phyloP scores from a whole-genome alignment of 2,113 vertebrate species.

The Pholis gunnellus region DNA sequence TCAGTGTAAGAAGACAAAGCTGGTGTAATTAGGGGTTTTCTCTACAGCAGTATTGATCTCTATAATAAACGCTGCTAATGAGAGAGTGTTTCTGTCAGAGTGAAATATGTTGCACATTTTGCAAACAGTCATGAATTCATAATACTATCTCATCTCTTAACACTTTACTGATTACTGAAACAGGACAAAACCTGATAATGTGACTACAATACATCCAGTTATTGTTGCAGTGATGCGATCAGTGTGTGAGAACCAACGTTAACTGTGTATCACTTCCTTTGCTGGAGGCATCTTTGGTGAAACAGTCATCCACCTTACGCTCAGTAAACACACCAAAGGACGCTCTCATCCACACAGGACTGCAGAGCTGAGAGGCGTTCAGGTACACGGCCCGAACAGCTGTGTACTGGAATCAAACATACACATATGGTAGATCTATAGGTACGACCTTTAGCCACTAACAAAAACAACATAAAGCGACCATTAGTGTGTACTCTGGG shows the following conservation, averaged over 20 bases:
- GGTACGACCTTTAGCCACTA: background rate
- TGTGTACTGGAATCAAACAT: background rate
- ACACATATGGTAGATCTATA: conserved; percentile 2
- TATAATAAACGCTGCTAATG: background rate
- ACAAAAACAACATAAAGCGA: background rate
- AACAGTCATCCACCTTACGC: background rate
- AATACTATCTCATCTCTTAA: background rate
- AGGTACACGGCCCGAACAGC: background rate
- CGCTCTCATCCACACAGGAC: background rate
- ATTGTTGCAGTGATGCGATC: background rate
- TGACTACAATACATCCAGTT: background rate
- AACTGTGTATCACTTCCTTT: background rate
- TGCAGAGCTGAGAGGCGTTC: background rate
- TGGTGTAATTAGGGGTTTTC: background rate
- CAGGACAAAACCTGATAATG: background rate
- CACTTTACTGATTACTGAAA: background rate
- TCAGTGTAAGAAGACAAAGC: background rate
- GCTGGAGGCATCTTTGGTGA: background rate
- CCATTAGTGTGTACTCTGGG: background rate
- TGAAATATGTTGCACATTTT: background rate
- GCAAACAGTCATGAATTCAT: no score
- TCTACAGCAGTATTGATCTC: background rate
- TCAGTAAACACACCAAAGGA: background rate
- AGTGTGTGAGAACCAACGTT: background rate
- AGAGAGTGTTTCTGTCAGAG: background rate